Conservation (phyloP, 1,140 invertebrate species). For the Sycophaga agraensis region DNA sequence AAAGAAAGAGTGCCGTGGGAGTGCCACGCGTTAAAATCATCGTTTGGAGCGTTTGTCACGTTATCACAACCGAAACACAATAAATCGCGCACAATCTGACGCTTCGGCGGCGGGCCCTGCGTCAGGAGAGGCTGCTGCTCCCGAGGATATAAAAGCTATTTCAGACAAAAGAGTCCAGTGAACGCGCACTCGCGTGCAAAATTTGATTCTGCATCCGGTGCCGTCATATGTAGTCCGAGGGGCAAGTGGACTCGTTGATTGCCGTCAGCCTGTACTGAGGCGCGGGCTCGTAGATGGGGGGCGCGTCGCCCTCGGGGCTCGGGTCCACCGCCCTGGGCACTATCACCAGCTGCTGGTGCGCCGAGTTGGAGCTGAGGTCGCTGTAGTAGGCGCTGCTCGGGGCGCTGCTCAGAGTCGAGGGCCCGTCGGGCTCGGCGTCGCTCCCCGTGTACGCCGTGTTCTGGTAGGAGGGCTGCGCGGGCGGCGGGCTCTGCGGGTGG, state of each 20-base stretch:
- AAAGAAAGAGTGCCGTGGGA: no score
- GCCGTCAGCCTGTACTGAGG: slow-evolving; percentile 61
- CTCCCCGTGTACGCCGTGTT: slow-evolving; percentile 69
- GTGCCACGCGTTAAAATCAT: no score
- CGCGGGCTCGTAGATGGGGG: slow-evolving; percentile 27
- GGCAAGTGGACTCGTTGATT: slow-evolving; percentile 61
- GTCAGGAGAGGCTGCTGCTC: no score
- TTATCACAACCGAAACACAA: no score
- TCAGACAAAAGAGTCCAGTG: no score
- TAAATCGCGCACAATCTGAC: no score
- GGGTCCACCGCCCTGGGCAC: slow-evolving; percentile 30
- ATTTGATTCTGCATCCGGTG: neutral
- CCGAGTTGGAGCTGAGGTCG: slow-evolving; percentile 56
- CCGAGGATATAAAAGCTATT: no score
- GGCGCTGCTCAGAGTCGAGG: slow-evolving; percentile 62
- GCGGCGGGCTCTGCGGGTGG: slow-evolving; percentile 44
- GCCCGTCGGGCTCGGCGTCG: slow-evolving; percentile 66
- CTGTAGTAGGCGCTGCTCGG: slow-evolving; percentile 73
- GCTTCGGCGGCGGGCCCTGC: no score
- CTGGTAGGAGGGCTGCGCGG: slow-evolving; percentile 65
- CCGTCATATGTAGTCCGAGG: slow-evolving; percentile 29
- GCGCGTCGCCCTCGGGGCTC: slow-evolving; percentile 46
- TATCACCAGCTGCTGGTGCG: slow-evolving; percentile 43
- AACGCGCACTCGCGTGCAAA: neutral
- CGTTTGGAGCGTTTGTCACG: no score